Conservation (phyloP, 2,797 vertebrate genomes). For the Mustela erminea region DNA sequence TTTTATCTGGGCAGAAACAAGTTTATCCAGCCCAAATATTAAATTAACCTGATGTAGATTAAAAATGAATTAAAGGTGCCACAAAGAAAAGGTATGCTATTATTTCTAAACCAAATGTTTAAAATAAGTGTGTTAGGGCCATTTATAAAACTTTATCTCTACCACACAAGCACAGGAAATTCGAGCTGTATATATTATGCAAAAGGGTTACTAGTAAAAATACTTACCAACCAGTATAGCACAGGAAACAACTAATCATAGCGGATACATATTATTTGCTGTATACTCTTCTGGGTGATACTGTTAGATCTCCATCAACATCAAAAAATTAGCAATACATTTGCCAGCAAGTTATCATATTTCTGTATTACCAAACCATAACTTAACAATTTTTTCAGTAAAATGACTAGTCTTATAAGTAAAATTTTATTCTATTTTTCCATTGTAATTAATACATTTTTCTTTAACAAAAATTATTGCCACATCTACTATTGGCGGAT, state of each 20-base stretch:
- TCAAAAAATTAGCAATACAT: background rate
- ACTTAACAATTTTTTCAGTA: background rate
- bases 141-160: slow-evolving; percentile 42
- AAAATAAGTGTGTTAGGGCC: background rate
- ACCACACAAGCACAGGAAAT: background rate
- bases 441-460: background rate
- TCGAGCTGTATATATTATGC: slow-evolving; percentile 1
- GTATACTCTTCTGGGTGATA: background rate
- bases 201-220: slow-evolving; percentile 39
- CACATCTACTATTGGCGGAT: background rate
- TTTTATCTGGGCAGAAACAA: slow-evolving; percentile 37
- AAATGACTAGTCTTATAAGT: slow-evolving; percentile 2
- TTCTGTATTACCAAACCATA: background rate
- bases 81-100: slow-evolving; percentile 32
- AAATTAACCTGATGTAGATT: slow-evolving; percentile 44
- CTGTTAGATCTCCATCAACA: background rate
- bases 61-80: slow-evolving; percentile 40
- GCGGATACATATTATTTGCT: background rate
- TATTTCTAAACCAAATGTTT: slow-evolving; percentile 60
- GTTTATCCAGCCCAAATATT: slow-evolving; percentile 15
- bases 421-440: background rate
- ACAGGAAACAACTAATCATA: background rate
- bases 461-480: slow-evolving; percentile 18
- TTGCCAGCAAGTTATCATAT: background rate
- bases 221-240: background rate